Conservation (phyloP, 2,888 invertebrate species). For the Notodonta ziczac region DNA sequence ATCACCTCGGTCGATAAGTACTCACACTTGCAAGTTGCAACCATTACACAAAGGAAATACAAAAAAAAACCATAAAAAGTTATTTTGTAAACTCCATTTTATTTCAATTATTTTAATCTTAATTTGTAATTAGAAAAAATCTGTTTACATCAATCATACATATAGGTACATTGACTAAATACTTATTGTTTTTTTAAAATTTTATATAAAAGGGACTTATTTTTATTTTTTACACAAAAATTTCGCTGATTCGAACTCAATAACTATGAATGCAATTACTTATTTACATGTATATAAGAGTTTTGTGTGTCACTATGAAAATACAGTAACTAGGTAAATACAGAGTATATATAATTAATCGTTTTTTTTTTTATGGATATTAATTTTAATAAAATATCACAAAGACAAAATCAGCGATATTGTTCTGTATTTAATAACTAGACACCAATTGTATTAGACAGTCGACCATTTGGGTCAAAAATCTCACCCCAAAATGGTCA, state of each 20-base stretch:
- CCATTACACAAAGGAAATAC: constrained; percentile 13
- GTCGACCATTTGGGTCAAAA: constrained; percentile 70
- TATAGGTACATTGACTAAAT: constrained; percentile 63
- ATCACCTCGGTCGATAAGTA: too few species aligned
- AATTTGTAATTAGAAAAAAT: constrained; percentile 65
- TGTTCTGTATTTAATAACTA: constrained; percentile 28
- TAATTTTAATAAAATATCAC: too few species aligned
- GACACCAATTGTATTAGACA: constrained; percentile 70
- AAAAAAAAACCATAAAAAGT: constrained; percentile 25
- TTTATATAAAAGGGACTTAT: constrained; percentile 47
- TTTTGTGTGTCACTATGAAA: too few species aligned
- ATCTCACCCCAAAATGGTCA: constrained; percentile 65
- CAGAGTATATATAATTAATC: too few species aligned
- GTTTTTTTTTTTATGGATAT: neutral
- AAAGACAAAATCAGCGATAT: constrained; percentile 4
- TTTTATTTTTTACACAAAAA: constrained; percentile 32
- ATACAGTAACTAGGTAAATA: too few species aligned
- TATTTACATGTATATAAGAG: too few species aligned
- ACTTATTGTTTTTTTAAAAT: constrained; percentile 51
- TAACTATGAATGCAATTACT: too few species aligned
- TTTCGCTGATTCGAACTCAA: constrained; percentile 24
- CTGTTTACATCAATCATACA: constrained; percentile 55
- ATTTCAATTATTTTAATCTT: constrained; percentile 67
- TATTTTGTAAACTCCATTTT: constrained; percentile 65
- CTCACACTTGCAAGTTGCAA: too few species aligned